phyloP scores from a whole-genome alignment of 2,888 invertebrate genomes.

The Crepidodera aurea region DNA sequence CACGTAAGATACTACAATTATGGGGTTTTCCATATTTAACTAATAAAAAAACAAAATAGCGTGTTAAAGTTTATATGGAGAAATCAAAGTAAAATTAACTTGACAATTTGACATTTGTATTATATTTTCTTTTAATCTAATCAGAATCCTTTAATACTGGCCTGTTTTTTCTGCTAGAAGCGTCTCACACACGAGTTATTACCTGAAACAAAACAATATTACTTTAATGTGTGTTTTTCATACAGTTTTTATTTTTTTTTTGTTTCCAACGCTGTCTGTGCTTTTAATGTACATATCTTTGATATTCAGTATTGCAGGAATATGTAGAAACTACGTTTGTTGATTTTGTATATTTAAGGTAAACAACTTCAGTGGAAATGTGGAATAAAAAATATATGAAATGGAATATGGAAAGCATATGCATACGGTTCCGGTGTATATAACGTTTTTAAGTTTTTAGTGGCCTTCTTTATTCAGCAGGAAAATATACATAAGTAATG shows the following conservation, averaged over 20 bases:
- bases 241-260: constrained; percentile 6
- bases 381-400: constrained; percentile 4
- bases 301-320: constrained; percentile 20
- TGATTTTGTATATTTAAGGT: constrained; percentile 25
- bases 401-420: constrained; percentile 9
- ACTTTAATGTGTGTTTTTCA: constrained; percentile 26
- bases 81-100: too few species aligned
- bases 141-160: not conserved
- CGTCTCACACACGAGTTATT: constrained; percentile 3
- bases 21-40: too few species aligned
- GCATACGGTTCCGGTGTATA: not conserved
- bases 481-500: too few species aligned
- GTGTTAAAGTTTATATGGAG: too few species aligned
- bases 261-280: constrained; percentile 20
- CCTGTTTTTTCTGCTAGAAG: not conserved
- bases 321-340: constrained; percentile 7
- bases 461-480: too few species aligned
- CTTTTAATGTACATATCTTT: constrained; percentile 26
- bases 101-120: too few species aligned
- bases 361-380: constrained; percentile 19
- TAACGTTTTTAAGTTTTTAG: too few species aligned
- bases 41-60: too few species aligned
- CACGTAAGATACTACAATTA: too few species aligned
- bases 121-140: too few species aligned
- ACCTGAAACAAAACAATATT: constrained; percentile 37